A percentile compares a stretch with the other conserved stretches of the same genome.
phyloP scores from a whole-genome alignment of 2,797 vertebrate species.

The Enteromius argenteus region DNA sequence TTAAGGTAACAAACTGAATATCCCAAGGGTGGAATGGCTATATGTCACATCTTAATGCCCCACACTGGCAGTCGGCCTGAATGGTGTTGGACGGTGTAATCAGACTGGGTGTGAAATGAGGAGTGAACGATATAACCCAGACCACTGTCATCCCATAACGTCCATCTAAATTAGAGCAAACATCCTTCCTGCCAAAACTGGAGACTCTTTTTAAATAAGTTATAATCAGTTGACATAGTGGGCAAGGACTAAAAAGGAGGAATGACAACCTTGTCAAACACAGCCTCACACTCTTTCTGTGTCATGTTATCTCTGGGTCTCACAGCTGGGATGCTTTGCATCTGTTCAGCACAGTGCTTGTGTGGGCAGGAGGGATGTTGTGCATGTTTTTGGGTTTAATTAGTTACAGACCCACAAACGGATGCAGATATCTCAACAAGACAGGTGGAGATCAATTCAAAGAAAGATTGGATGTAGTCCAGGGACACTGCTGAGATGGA shows the following conservation, averaged over 20 bases:
- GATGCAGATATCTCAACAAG: constrained; percentile 79
- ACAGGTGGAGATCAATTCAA: constrained; percentile 82
- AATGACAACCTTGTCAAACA: constrained; percentile 28
- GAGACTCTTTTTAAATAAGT: constrained; percentile 62
- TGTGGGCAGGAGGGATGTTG: constrained; percentile 63
- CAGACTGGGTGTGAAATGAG: constrained; percentile 61
- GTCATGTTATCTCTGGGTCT: constrained; percentile 8
- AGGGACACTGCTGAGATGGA: constrained; percentile 51
- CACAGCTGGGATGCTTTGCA: constrained; percentile 36
- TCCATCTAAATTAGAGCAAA: constrained; percentile 68
- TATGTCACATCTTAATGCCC: constrained; percentile 45
- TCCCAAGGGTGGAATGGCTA: constrained; percentile 35
- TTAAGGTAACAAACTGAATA: constrained; percentile 52
- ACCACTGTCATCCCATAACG: constrained; percentile 62
- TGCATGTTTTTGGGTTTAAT: constrained; percentile 68
- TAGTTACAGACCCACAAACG: constrained; percentile 74
- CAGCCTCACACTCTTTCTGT: not conserved
- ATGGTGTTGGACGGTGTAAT: constrained; percentile 47
- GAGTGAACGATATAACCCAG: constrained; percentile 72
- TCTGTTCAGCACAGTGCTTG: constrained; percentile 1
- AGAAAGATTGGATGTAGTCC: constrained; percentile 64
- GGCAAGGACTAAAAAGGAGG: constrained; percentile 38
- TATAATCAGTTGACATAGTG: constrained; percentile 50
- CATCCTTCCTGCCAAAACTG: constrained; percentile 61
- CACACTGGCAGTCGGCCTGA: constrained; percentile 25